Evolutionary conservation across 1,140 invertebrate genomes (phyloP).

Genomic region (Drosophila punjabiensis): DNA sequence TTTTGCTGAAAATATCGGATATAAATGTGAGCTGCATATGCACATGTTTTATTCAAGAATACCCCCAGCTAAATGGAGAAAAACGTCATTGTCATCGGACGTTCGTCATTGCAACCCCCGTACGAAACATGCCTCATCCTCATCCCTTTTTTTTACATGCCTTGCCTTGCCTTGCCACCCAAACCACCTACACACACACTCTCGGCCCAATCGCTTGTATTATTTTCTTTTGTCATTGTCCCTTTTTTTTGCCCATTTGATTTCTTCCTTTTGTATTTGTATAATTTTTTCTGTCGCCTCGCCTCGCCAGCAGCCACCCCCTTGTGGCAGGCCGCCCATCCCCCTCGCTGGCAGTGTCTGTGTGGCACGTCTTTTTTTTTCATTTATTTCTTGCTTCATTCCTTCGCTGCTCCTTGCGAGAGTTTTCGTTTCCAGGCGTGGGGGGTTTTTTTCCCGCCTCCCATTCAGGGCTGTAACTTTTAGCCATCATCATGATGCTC

Average conservation of each 20-base stretch:
- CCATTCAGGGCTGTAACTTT: slow-evolving; percentile 66
- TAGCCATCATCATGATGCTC: slow-evolving; percentile 61
- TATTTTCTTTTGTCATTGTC: slow-evolving; percentile 82
- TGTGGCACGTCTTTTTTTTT: slow-evolving; percentile 72
- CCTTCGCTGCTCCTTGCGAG: slow-evolving; percentile 33
- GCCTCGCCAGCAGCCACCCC: slow-evolving; percentile 35
- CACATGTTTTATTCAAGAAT: slow-evolving; percentile 54
- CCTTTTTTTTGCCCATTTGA: slow-evolving; percentile 65
- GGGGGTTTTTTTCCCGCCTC: background rate
- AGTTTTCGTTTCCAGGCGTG: slow-evolving; percentile 29
- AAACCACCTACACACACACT: background rate
- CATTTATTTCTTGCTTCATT: slow-evolving; percentile 57
- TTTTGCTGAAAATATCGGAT: slow-evolving; percentile 37
- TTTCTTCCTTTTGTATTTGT: slow-evolving; percentile 82
- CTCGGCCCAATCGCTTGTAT: slow-evolving; percentile 71
- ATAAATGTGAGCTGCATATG: slow-evolving; percentile 63
- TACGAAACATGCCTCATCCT: background rate
- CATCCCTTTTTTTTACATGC: slow-evolving; percentile 4
- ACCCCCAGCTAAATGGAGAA: slow-evolving; percentile 30
- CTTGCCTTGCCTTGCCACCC: slow-evolving; percentile 8
- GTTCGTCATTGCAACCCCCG: slow-evolving; percentile 73
- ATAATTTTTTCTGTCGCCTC: slow-evolving; percentile 81
- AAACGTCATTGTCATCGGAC: slow-evolving; percentile 74
- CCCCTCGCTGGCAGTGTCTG: slow-evolving; percentile 9
- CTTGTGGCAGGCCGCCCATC: background rate